phyloP scores from a whole-genome alignment of 2,797 vertebrate genomes.

The Heterohyrax brucei region DNA sequence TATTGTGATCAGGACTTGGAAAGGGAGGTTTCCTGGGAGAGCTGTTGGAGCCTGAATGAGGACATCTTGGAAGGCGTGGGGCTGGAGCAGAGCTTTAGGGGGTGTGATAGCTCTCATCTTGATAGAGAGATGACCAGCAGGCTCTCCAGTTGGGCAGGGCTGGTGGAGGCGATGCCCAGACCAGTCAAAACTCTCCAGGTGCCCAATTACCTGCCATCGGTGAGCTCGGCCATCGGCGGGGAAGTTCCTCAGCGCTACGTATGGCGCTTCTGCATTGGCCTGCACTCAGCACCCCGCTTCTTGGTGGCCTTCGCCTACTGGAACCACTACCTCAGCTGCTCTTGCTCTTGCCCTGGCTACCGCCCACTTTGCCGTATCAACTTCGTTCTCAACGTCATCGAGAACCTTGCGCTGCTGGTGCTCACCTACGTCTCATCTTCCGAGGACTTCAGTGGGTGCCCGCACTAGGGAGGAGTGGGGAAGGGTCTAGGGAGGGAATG shows the following conservation, averaged over 20 bases:
- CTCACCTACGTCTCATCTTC: constrained; percentile 97
- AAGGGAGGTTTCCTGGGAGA: background rate
- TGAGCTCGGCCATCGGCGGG: constrained; percentile 96
- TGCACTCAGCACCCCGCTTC: constrained; percentile 96
- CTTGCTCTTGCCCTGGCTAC: constrained; percentile 89
- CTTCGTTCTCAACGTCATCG: constrained; percentile 92
- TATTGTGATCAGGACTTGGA: background rate
- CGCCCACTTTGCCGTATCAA: constrained; percentile 90
- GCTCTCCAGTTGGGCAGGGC: constrained; percentile 4
- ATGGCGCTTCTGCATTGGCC: constrained; percentile 96
- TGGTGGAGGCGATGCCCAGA: background rate
- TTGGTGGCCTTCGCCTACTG: constrained; percentile 94
- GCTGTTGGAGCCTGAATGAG: background rate
- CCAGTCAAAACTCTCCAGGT: constrained; percentile 91
- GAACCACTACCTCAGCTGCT: constrained; percentile 93
- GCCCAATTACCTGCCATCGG: constrained; percentile 97
- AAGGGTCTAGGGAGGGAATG: constrained; percentile 41
- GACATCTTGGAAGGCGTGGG: background rate
- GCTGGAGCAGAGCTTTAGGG: background rate
- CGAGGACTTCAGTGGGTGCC: constrained; percentile 93
- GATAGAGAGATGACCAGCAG: background rate
- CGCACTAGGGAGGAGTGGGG: constrained; percentile 54
- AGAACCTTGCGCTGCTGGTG: constrained; percentile 95
- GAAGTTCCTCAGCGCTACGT: constrained; percentile 96
- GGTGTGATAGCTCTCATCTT: background rate